Conservation (phyloP, 2,888 invertebrate species). For the Andrena chrysosceles region DNA sequence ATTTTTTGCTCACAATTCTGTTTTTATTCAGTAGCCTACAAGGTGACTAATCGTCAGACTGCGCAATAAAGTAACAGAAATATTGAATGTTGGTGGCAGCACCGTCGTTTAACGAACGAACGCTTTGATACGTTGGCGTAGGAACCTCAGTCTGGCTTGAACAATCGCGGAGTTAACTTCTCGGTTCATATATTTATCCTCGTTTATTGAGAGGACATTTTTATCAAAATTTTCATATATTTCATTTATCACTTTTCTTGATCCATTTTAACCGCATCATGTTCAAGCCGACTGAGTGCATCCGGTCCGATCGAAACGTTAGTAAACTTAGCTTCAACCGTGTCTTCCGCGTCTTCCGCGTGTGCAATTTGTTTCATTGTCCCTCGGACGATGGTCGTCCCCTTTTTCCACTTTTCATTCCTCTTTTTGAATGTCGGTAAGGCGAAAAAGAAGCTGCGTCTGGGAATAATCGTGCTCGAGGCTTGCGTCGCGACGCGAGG, state of each 20-base stretch:
- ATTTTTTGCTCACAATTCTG: background rate
- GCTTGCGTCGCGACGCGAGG: background rate
- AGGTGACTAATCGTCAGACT: background rate
- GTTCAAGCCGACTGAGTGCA: constrained; percentile 34
- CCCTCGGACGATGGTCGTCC: constrained; percentile 33
- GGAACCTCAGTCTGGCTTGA: constrained; percentile 51
- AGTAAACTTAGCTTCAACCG: background rate
- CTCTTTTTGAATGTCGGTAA: constrained; percentile 9
- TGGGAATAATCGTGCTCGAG: constrained; percentile 14
- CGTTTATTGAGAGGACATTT: background rate
- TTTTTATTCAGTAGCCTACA: background rate
- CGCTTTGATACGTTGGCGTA: background rate
- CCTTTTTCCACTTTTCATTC: constrained; percentile 30
- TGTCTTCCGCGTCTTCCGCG: constrained; percentile 19
- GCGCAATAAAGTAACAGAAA: background rate
- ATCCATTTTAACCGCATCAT: background rate
- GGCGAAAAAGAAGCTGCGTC: constrained; percentile 30
- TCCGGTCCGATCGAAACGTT: constrained; percentile 19
- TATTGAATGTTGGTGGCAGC: constrained; percentile 16
- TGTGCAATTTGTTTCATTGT: constrained; percentile 26
- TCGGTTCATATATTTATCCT: background rate
- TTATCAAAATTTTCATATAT: background rate
- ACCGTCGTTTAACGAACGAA: background rate
- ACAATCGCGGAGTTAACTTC: background rate
- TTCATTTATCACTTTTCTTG: background rate